These are phyloP conservation scores for Chiloscyllium plagiosum DNA, from an alignment of 2,113 vertebrate genomes.

Conservation along the genomic window DNA sequence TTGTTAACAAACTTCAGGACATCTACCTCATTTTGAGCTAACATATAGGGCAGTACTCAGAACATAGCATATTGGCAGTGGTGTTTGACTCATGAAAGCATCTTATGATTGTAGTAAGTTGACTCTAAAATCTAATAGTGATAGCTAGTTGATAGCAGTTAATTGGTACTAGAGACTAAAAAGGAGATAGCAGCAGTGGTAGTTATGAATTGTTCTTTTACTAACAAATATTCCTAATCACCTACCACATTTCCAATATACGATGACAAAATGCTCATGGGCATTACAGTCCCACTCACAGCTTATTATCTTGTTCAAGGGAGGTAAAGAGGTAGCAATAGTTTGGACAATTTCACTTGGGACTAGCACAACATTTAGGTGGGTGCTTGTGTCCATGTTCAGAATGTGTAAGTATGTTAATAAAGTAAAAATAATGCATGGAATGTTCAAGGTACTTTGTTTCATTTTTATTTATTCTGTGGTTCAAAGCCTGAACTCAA, in stretches of 20 bases:
- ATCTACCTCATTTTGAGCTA: no score
- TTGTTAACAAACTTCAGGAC: no score
- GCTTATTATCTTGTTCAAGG: neutral
- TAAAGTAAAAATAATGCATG: neutral
- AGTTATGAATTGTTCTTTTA: no score
- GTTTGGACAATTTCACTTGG: slow-evolving; percentile 1
- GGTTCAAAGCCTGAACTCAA: neutral
- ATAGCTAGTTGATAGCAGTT: no score
- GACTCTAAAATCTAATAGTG: no score
- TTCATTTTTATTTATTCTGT: neutral
- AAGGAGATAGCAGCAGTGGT: no score
- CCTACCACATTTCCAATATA: neutral
- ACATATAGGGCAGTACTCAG: no score
- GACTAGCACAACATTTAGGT: neutral
- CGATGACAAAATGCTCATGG: neutral
- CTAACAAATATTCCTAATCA: no score
- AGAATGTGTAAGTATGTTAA: slow-evolving; percentile 5
- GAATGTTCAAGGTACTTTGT: neutral
- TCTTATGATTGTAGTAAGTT: no score
- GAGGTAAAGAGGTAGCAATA: neutral
- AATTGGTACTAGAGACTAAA: no score
- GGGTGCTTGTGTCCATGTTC: neutral
- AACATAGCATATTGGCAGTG: no score
- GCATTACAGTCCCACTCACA: neutral
- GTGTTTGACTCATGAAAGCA: no score